A percentile compares a stretch with the other conserved stretches of the same genome.
Conservation (phyloP, 2,113 vertebrate species). For the Microcebus murinus region DNA sequence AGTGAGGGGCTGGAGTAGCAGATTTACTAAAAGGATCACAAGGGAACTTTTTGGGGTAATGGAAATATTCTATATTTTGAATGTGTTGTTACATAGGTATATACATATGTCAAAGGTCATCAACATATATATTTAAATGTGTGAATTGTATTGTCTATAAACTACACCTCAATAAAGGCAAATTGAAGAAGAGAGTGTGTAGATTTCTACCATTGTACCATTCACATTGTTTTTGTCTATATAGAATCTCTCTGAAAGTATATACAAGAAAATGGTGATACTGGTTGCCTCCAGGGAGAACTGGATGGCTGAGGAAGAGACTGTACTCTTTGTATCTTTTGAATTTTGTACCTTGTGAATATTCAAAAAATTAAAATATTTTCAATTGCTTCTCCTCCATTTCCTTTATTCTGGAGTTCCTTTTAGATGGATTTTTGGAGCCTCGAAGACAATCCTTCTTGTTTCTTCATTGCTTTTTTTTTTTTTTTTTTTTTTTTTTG, state of each 20-base stretch:
- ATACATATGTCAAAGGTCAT: not conserved
- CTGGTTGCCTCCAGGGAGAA: not conserved
- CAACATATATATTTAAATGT: not conserved
- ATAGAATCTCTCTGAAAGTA: not conserved
- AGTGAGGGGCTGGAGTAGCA: not conserved
- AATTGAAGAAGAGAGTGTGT: not conserved
- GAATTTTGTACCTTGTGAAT: not conserved
- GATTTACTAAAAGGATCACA: not conserved
- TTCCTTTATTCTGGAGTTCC: not conserved
- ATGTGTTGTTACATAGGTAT: not conserved
- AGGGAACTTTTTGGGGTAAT: not conserved
- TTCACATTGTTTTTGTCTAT: not conserved
- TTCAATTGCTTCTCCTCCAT: not conserved
- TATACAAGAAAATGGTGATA: not conserved
- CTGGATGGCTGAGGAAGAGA: not conserved
- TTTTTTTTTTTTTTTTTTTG: conserved; percentile 54
- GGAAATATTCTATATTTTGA: not conserved
- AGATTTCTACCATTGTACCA: not conserved
- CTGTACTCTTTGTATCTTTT: not conserved
- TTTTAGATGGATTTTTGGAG: not conserved
- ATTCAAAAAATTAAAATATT: not conserved
- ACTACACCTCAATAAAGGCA: not conserved
- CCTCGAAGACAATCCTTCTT: not conserved
- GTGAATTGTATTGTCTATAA: not conserved
- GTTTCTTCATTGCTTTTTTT: conserved; percentile 15